Conservation (phyloP, 30 jellyfish, hydroid and myxozoan species). For the Pseudorhiza aurosa region DNA sequence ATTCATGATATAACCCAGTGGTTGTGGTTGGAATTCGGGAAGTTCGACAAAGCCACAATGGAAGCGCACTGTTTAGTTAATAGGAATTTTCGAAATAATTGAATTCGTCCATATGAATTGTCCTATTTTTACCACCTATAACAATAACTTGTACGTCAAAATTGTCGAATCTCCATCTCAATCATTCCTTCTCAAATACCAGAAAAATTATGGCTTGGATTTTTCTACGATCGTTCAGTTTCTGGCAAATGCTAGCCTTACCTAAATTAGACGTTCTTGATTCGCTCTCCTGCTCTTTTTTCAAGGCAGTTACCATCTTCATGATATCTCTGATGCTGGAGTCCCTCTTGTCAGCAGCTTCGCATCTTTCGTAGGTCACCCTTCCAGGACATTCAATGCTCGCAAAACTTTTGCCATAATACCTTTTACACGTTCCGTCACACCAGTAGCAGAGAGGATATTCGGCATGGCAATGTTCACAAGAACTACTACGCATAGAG, state of each 20-base stretch:
- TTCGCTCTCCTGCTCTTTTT: constrained; percentile 5
- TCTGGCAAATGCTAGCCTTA: neutral
- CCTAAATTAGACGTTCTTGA: neutral
- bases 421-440: constrained; percentile 51
- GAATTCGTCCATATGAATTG: no score
- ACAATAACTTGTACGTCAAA: no score
- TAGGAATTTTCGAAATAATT: no score
- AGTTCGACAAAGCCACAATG: no score
- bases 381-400: constrained; percentile 38
- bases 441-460: constrained; percentile 76
- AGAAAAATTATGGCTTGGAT: no score
- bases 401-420: constrained; percentile 53
- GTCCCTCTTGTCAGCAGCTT: neutral
- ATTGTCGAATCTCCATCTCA: no score
- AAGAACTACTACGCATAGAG: constrained; percentile 57
- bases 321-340: constrained; percentile 29
- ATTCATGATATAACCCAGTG: no score
- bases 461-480: constrained; percentile 69
- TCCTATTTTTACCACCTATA: no score
- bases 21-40: no score
- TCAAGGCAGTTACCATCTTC: constrained; percentile 16
- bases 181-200: no score
- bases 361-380: constrained; percentile 42
- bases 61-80: no score
- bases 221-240: no score